Evolutionary conservation across 2,888 invertebrate genomes (phyloP).

Genomic region (Ecliptopera silaceata): DNA sequence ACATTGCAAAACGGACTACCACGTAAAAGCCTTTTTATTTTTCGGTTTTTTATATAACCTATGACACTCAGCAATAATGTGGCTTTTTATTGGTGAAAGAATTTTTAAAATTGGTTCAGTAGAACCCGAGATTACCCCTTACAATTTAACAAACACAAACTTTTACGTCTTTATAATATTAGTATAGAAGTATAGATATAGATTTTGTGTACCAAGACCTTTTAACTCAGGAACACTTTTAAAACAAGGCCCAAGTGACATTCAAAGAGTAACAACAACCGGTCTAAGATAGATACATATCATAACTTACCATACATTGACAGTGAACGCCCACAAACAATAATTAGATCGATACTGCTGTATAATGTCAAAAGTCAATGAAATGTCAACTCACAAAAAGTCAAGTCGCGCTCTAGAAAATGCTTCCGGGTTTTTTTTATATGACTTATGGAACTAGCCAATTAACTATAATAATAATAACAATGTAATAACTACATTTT

Average conservation of each 20-base stretch:
- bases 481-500: background rate
- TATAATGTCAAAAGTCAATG: constrained; percentile 77
- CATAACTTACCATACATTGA: constrained; percentile 52
- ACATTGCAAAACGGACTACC: too few species aligned
- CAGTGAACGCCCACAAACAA: constrained; percentile 73
- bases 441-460: too few species aligned
- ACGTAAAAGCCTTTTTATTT: too few species aligned
- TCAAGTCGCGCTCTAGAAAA: constrained; percentile 48
- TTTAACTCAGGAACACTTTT: constrained; percentile 59
- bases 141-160: too few species aligned
- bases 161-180: too few species aligned
- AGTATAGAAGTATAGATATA: too few species aligned
- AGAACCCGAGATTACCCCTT: too few species aligned
- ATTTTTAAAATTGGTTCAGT: too few species aligned
- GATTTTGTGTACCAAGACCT: too few species aligned
- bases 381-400: constrained; percentile 74
- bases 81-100: too few species aligned
- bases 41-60: too few species aligned
- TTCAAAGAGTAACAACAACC: constrained; percentile 44
- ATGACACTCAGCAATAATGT: too few species aligned
- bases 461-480: background rate
- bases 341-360: constrained; percentile 70
- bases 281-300: constrained; percentile 32
- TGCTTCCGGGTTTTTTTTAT: constrained; percentile 8
- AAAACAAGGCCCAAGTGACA: constrained; percentile 54